A percentile compares a stretch with the other conserved stretches of the same genome.
phyloP scores from a whole-genome alignment of 1,140 invertebrate genomes.

The Hyphantria cunea region DNA sequence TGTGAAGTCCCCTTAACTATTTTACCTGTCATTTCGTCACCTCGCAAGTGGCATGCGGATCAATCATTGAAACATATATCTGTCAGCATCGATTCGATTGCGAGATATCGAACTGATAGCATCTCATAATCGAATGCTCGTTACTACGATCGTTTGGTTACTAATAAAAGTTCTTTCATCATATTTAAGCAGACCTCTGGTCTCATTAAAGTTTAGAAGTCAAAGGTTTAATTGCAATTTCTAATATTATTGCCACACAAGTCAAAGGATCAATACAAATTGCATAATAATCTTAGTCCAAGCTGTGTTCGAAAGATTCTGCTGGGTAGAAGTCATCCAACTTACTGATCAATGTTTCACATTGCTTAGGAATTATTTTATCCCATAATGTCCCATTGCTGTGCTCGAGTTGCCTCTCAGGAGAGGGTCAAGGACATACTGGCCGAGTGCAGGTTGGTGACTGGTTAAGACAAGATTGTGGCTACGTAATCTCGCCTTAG shows the following conservation, averaged over 20 bases:
- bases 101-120: slow-evolving; percentile 15
- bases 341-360: too few species aligned
- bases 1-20: not conserved
- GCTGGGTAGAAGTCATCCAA: too few species aligned
- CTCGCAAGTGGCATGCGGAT: slow-evolving; percentile 20
- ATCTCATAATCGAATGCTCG: slow-evolving; percentile 13
- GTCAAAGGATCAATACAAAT: not conserved
- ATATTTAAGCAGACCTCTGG: not conserved
- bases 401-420: too few species aligned
- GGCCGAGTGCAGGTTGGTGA: too few species aligned
- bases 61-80: slow-evolving; percentile 11
- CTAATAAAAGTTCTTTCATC: not conserved
- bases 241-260: not conserved
- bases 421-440: too few species aligned
- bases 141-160: slow-evolving; percentile 11
- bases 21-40: slow-evolving; percentile 18
- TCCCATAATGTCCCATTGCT: too few species aligned
- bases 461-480: too few species aligned
- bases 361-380: too few species aligned
- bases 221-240: slow-evolving; percentile 3
- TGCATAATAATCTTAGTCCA: not conserved
- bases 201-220: not conserved
- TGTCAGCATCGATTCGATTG: slow-evolving; percentile 26
- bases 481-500: too few species aligned
- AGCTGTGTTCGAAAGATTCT: not conserved